Conservation (phyloP, 2,113 vertebrate species). For the Zapornia atra region DNA sequence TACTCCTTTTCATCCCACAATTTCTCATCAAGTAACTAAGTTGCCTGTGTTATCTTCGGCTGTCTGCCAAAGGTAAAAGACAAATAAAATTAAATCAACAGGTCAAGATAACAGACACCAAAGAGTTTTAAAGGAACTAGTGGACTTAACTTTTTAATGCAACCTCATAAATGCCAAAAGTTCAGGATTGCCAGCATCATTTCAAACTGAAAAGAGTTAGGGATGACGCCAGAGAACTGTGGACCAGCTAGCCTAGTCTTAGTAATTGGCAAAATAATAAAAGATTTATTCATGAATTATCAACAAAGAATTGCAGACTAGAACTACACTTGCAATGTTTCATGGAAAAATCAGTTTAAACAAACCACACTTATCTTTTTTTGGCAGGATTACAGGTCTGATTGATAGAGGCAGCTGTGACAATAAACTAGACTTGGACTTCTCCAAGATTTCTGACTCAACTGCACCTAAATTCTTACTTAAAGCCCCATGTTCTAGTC, state of each 20-base stretch:
- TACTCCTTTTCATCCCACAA: background rate
- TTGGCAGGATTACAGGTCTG: background rate
- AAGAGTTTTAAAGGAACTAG: background rate
- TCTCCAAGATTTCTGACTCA: conserved; percentile 29
- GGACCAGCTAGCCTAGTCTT: background rate
- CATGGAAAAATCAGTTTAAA: conserved; percentile 9
- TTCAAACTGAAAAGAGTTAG: background rate
- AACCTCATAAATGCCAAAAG: background rate
- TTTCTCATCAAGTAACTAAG: background rate
- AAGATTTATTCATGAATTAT: background rate
- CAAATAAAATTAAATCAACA: background rate
- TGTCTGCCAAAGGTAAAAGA: background rate
- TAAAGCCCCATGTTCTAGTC: background rate
- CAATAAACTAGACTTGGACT: background rate
- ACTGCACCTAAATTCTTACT: background rate
- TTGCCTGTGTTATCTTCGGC: background rate
- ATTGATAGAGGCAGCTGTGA: conserved; percentile 33
- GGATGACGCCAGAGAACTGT: background rate
- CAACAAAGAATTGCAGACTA: conserved; percentile 11
- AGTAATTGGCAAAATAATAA: background rate
- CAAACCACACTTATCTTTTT: conserved; percentile 19
- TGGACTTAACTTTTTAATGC: background rate
- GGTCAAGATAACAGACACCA: background rate
- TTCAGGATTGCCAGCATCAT: background rate
- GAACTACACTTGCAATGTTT: background rate